Base-by-base conservation (phyloP, 2,113 vertebrate genomes). In the Pungitius pungitius region DNA sequence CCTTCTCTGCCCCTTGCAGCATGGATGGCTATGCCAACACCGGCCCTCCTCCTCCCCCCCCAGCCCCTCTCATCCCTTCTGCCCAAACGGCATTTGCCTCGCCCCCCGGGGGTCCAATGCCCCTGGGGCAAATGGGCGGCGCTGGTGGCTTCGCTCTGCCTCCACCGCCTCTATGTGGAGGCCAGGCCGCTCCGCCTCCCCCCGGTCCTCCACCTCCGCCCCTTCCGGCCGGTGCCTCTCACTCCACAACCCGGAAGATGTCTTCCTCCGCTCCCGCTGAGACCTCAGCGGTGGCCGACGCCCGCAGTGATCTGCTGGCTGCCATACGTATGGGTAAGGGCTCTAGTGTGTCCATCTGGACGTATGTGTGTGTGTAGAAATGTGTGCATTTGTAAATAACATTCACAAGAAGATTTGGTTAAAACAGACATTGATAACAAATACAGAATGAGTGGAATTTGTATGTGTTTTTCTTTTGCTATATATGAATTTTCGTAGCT, bases 251-350 rank as follows among this genome's bases (percentile, higher is more conserved):
- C 60, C 95, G 95, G 15, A 95, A 97, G 95, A 96, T 96, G 3
- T 92, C 86, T 66, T 93, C 86, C 55, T 81, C 92, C 33, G 83
- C 84, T 0, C 80, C 91, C 12, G 70, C 76, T 64, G 93, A 93
- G 84, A 62, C 87, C 4, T 78, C 92, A 0, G 93, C 92, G 0
- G 73, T 94, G 61, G 96, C 90, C 0, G 97, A 98, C 6, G 96
- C 98, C 2, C 95, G 97, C 77, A 99, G 98, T 0, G 98, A 99
- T 81, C 95, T 99, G 22, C 95, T 99, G 37, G 95, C 98, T 66
- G 98, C 98, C 60, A 99, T 99, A 77, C 95, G 97, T 7, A 99
- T 99, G 98, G 97, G 97, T 99, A 84, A 75, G 90, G 74, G 66
- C 26, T n/a, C 11, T 9, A 33, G 13, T n/a, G 39, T 49, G 43